These are phyloP conservation scores for Salvelinus alpinus DNA, from an alignment of 2,113 vertebrate genomes.

Conservation along the genomic window DNA sequence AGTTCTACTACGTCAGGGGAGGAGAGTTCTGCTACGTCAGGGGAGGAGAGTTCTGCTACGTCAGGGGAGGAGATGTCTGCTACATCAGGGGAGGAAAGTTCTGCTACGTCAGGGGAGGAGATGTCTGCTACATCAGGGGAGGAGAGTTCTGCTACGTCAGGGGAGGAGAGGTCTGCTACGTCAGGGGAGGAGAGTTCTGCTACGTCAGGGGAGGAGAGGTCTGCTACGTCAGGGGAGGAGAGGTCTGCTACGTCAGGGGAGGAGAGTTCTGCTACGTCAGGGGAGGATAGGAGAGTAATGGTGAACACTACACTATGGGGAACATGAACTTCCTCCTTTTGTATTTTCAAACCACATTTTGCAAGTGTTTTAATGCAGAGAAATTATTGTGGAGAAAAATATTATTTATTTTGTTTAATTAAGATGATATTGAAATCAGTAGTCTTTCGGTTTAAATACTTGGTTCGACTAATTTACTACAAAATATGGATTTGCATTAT, in stretches of 20 bases:
- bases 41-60: too few species aligned
- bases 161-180: neutral
- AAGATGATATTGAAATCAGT: too few species aligned
- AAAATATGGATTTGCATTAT: constrained; percentile 18
- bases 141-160: neutral
- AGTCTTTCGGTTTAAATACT: neutral
- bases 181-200: neutral
- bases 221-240: too few species aligned
- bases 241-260: too few species aligned
- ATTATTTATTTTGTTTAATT: neutral
- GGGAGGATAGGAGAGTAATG: neutral
- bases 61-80: too few species aligned
- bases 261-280: too few species aligned
- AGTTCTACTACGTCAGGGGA: too few species aligned
- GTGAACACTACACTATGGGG: neutral
- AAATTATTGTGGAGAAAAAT: neutral
- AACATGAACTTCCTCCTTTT: neutral
- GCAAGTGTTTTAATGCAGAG: neutral
- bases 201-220: neutral
- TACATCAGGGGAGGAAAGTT: too few species aligned
- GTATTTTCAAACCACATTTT: neutral
- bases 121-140: neutral
- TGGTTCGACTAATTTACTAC: constrained; percentile 1
- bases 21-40: too few species aligned
- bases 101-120: too few species aligned